Conservation (phyloP, 2,113 vertebrate genomes). For the Phycodurus eques region DNA sequence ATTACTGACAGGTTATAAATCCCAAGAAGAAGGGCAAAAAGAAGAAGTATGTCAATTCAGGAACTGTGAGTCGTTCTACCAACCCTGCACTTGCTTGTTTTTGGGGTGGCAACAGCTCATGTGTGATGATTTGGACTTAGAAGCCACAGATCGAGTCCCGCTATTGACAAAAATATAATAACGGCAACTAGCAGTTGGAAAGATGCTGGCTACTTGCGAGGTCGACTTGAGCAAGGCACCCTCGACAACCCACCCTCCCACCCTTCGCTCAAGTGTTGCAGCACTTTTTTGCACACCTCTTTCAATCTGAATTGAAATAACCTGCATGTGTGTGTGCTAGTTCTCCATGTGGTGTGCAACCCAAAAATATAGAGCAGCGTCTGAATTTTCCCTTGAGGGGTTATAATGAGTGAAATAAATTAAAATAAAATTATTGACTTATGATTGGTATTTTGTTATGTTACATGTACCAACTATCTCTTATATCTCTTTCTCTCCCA, state of each 20-base stretch:
- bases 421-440: not conserved
- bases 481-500: conserved; percentile 27
- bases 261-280: not conserved
- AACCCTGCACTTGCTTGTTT: conserved; percentile 5
- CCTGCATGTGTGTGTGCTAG: not conserved
- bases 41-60: conserved; percentile 97
- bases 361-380: not conserved
- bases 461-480: conserved; percentile 9
- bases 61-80: conserved; percentile 82
- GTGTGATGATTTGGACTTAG: not conserved
- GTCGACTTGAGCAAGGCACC: not conserved
- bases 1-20: conserved; percentile 84
- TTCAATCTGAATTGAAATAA: not conserved
- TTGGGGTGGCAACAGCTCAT: not conserved
- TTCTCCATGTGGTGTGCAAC: not conserved
- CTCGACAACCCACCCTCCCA: not conserved
- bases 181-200: not conserved
- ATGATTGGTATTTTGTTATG: not conserved
- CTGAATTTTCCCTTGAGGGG: not conserved
- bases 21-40: conserved; percentile 98
- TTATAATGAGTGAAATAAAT: not conserved
- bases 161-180: not conserved
- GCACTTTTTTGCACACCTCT: not conserved
- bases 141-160: not conserved
- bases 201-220: not conserved